Base-by-base conservation (phyloP, 2,888 invertebrate species). In the Acanthoscelides obtectus region DNA sequence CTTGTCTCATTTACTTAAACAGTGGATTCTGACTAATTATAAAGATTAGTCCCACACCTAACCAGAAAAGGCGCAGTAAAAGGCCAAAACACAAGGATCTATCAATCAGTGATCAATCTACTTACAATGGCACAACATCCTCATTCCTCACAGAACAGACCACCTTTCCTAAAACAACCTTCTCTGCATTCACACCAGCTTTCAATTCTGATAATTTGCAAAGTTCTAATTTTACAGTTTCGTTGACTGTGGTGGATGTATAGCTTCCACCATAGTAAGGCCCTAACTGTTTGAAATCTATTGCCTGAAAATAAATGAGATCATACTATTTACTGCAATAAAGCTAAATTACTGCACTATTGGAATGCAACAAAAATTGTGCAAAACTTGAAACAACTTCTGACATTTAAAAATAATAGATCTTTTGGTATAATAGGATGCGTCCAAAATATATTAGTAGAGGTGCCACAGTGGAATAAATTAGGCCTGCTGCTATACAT, bases 121-220 rank as follows among this genome's bases (percentile, higher is more conserved):
- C 92, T 91, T 85, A 94, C 93, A 94, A 94, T 73, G 94, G 94
- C 68, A 94, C 93, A 66, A 89, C 88, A 79, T 92, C 92, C 69
- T 93, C 92, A 78, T 90, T 91, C 75, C 91, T 90, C 75, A 95
- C 90, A 74, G 93, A 93, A 78, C 94, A 94, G 2, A 95, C 91
- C 22, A 96, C 95, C 83, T 91, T 92, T 2, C 94, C 95, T 72
- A 93, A 83, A 0, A 94, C 84, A 0, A 94, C 90, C 80, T 89
- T 91, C 75, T 90, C 88, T 63, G 88, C 84, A 80, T 95, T 95
- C 12, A 87, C 79, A 1, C 93, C 94, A 3, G 88, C 85, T 68
- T 86, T 84, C 72, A 95, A 84, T 64, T 88, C 86, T 64, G 86
- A 86, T 19, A 95, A 81, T 0, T 82, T 82, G 6, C 86, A 84